phyloP scores from a whole-genome alignment of 2,113 vertebrate species.

The Petroica traversi region DNA sequence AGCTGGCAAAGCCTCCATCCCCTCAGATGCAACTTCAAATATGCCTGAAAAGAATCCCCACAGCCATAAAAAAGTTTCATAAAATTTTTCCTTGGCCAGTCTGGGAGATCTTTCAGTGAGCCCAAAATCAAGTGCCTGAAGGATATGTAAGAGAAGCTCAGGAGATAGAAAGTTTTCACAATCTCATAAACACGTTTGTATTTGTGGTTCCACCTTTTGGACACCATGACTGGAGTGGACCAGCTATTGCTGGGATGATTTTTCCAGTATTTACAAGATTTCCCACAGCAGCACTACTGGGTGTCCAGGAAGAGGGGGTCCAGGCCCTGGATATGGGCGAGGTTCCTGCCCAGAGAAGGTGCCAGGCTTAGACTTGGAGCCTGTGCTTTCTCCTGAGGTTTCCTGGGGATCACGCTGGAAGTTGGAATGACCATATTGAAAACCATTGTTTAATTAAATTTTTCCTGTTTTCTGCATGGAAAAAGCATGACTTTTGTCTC shows the following conservation, averaged over 20 bases:
- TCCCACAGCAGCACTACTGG: background rate
- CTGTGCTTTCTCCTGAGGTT: background rate
- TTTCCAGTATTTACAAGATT: too few relatives aligned
- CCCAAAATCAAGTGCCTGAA: fast-evolving
- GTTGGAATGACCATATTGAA: background rate
- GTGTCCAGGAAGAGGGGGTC: background rate
- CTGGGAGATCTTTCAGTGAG: background rate
- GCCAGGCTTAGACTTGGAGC: background rate
- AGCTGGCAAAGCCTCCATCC: background rate
- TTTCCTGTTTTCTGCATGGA: background rate
- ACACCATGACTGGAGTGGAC: background rate
- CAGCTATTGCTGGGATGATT: background rate
- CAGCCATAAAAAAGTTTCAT: background rate
- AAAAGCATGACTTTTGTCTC: background rate
- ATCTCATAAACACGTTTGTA: background rate
- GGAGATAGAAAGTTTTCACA: background rate
- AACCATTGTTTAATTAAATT: background rate
- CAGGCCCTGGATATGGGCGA: fast-evolving
- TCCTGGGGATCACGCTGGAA: fast-evolving
- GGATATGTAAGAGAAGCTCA: background rate
- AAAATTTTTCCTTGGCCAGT: background rate
- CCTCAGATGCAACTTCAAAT: background rate
- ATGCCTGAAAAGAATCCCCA: background rate
- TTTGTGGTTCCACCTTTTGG: background rate
- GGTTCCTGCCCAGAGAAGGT: background rate